These are phyloP conservation scores for Prochilodus magdalenae DNA, from an alignment of 2,113 vertebrate species.

Conservation along the genomic window DNA sequence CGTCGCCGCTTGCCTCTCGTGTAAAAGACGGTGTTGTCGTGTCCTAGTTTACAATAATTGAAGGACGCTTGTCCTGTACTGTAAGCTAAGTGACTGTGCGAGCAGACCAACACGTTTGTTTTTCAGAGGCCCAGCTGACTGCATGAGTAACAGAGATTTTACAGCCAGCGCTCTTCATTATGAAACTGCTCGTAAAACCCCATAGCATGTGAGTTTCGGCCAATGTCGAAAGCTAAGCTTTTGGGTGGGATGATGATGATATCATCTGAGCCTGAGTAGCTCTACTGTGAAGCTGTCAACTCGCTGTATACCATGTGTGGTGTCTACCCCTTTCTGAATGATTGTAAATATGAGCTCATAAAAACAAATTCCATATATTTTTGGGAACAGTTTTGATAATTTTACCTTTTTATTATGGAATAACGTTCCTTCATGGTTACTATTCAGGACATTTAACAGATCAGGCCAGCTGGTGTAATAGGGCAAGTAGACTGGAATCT, in stretches of 20 bases:
- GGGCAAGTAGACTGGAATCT: too few species aligned
- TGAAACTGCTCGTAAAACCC: constrained; percentile 48
- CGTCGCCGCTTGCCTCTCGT: constrained; percentile 40
- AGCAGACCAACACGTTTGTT: background rate
- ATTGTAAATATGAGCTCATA: too few species aligned
- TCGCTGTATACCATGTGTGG: background rate
- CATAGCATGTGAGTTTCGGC: constrained; percentile 29
- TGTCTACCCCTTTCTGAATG: background rate
- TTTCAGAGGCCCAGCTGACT: constrained; percentile 38
- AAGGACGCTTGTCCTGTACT: constrained; percentile 29
- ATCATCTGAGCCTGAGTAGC: constrained; percentile 13
- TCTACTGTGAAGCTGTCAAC: constrained; percentile 7
- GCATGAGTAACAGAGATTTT: constrained; percentile 44
- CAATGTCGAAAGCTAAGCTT: background rate
- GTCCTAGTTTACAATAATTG: constrained; percentile 52
- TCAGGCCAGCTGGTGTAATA: too few species aligned
- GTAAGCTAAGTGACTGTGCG: background rate
- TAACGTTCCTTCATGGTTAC: too few species aligned
- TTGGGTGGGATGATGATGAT: constrained; percentile 33
- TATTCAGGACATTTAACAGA: too few species aligned
- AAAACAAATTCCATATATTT: too few species aligned
- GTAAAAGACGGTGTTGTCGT: constrained; percentile 39
- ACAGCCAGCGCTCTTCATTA: constrained; percentile 37
- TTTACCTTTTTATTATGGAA: too few species aligned
- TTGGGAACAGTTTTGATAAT: too few species aligned